Base-by-base conservation (phyloP, 2,888 invertebrate genomes). In the Tuta absoluta region DNA sequence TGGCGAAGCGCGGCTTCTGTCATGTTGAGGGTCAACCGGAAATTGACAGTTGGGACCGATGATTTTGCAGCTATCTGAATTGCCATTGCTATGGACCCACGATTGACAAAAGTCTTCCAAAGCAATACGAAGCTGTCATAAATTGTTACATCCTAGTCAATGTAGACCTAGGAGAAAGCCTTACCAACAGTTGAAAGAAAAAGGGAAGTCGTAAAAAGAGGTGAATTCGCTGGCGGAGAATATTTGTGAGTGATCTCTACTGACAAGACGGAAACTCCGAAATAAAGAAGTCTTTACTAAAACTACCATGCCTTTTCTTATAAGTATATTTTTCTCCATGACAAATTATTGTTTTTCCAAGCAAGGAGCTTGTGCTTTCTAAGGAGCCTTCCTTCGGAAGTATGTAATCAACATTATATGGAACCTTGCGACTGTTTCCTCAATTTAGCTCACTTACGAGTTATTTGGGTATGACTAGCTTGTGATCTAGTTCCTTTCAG, bases 1-100 rank as follows among this genome's bases (percentile, higher is more conserved):
- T 53, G 21, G 51, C 51, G 23, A 21, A 11, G 51, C 51, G 51
- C 51, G 51, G 51, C 51, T 53, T 53, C 51, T 53, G 51, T 53
- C 23, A 53, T 53, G 51, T 53, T 19, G 51, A 24, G 51, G 45
- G 45, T 4, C 17, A 4, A 24, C 14, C 51, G 51, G 51, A 53
- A 53, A 53, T 14, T 53, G 23, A 21, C 51, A 21, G 41, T n/a
- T n/a, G 7, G 45, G 4, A 11, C 17, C 17, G 1, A 17, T 45
- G 45, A 45, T 45, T 45, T 3, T 45, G 45, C 45, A 45, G 17
- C n/a, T 17, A 45, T 45, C 41, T 14, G 3, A 37, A 12, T 2
- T 8, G 37, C 8, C 11, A 37, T 45, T 45, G 10, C 8, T 8
- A 33, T n/a, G n/a, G 33, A 33, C 4, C 8, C 4, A 1, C 33